Evolutionary conservation across 2,888 invertebrate genomes (phyloP).

Genomic region (Metalampra italica): DNA sequence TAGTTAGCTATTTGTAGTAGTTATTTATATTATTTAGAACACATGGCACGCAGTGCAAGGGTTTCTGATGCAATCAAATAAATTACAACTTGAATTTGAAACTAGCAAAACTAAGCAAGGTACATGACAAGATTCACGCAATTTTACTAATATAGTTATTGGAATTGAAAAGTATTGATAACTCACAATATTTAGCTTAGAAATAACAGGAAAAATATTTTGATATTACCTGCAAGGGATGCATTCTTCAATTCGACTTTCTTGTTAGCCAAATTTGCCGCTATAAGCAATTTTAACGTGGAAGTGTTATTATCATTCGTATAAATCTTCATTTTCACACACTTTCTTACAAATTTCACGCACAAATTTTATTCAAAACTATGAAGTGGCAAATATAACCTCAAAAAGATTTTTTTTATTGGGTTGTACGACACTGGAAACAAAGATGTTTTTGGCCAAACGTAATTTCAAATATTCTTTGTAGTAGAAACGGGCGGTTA

Average conservation of each 20-base stretch:
- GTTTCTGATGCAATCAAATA: not conserved
- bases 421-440: too few species aligned
- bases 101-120: not conserved
- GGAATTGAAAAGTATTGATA: not conserved
- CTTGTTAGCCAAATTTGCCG: slow-evolving; percentile 81
- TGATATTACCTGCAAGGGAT: slow-evolving; percentile 77
- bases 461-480: too few species aligned
- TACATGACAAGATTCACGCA: not conserved
- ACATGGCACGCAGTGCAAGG: not conserved
- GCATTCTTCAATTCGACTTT: slow-evolving; percentile 77
- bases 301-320: slow-evolving; percentile 89
- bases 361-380: too few species aligned
- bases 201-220: too few species aligned
- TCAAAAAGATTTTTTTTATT: too few species aligned
- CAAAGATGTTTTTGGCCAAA: too few species aligned
- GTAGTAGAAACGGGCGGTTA: too few species aligned
- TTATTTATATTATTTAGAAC: too few species aligned
- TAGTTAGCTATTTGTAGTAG: too few species aligned
- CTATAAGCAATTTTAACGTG: slow-evolving; percentile 84
- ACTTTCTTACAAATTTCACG: not conserved
- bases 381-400: slow-evolving; percentile 19
- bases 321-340: slow-evolving; percentile 81
- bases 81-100: not conserved
- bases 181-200: too few species aligned
- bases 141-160: too few species aligned